These are phyloP conservation scores for Lepus timidus DNA, from an alignment of 2,113 vertebrate species.

Conservation along the genomic window DNA sequence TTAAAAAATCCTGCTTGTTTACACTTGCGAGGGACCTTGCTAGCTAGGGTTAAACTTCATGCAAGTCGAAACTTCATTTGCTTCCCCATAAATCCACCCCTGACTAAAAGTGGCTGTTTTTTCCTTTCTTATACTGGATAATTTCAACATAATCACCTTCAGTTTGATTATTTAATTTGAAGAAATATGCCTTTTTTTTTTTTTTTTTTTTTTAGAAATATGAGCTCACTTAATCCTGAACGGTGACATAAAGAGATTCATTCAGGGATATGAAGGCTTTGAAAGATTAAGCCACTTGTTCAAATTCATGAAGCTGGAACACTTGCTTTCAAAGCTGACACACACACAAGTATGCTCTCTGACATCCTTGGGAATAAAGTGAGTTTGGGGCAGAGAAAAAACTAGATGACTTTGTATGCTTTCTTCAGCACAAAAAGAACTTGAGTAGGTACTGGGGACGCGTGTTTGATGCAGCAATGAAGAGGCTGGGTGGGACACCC, in stretches of 20 bases:
- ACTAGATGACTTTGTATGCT: neutral
- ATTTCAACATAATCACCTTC: neutral
- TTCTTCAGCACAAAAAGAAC: neutral
- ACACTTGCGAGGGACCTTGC: neutral
- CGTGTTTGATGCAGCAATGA: too few relatives aligned
- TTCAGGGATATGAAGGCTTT: neutral
- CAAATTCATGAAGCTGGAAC: too few relatives aligned
- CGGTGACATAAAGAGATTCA: neutral
- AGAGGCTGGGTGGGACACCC: too few relatives aligned
- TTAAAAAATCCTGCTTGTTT: neutral
- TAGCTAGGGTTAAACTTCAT: neutral
- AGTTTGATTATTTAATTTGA: neutral
- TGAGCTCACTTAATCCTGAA: neutral
- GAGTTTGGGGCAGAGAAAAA: neutral
- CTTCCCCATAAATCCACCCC: neutral
- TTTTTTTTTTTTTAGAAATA: neutral
- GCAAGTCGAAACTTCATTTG: neutral
- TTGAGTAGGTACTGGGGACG: neutral
- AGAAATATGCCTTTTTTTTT: neutral
- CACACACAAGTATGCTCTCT: neutral
- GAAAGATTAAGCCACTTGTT: neutral
- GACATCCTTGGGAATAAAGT: constrained; percentile 4
- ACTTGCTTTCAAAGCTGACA: neutral
- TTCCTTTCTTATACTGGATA: neutral
- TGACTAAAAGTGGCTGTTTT: neutral